phyloP scores from a whole-genome alignment of 2,113 vertebrate genomes.

The Sminthopsis crassicaudata region DNA sequence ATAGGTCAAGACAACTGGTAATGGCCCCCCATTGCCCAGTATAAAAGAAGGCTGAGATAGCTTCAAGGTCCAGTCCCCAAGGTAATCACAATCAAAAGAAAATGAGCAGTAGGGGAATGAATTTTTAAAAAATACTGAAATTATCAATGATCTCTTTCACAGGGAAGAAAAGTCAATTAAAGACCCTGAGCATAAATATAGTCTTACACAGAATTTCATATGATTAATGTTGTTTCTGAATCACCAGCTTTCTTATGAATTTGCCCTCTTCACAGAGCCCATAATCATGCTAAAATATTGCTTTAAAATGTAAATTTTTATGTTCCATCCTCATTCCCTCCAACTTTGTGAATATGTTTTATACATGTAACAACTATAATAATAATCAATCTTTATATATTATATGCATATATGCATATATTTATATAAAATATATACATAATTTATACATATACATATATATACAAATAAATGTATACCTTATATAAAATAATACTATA shows the following conservation, averaged over 20 bases:
- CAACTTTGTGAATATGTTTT: too few species aligned
- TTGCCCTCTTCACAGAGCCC: background rate
- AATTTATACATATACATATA: too few species aligned
- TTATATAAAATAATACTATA: background rate
- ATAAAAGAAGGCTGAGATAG: background rate
- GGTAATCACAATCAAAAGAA: background rate
- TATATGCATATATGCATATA: too few species aligned
- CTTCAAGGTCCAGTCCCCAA: background rate
- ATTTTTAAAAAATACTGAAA: background rate
- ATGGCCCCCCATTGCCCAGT: background rate
- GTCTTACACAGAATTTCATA: background rate
- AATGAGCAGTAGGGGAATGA: background rate
- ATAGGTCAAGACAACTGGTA: too few species aligned
- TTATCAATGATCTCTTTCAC: background rate
- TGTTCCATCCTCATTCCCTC: too few species aligned
- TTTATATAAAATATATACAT: too few species aligned
- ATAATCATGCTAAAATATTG: background rate
- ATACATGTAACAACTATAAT: background rate
- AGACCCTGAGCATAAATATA: background rate
- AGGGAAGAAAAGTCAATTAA: background rate
- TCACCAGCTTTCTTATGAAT: background rate
- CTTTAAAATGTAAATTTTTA: background rate
- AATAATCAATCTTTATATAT: background rate
- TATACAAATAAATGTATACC: too few species aligned
- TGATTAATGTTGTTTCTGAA: background rate